Percentiles rank a stretch among this genome's conserved stretches.
These are phyloP conservation scores for Fragum fragum DNA, from an alignment of 2,888 invertebrate species.

Conservation along the genomic window DNA sequence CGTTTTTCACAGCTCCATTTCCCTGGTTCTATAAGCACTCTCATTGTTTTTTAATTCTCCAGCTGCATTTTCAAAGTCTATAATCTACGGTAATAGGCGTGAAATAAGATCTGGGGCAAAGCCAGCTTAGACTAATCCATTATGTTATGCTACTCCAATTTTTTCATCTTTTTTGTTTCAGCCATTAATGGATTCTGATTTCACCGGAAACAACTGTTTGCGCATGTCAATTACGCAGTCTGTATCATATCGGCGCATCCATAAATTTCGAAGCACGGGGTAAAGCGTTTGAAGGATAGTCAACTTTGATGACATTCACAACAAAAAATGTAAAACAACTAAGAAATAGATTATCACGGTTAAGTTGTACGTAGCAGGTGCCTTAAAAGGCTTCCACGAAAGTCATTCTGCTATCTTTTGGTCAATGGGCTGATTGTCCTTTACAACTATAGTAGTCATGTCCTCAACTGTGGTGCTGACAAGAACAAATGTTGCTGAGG, in stretches of 20 bases:
- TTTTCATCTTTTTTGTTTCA: constrained; percentile 11
- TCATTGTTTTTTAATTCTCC: neutral
- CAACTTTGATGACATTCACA: constrained; percentile 8
- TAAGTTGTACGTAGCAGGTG: too few species aligned
- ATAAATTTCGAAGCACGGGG: neutral
- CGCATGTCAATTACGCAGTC: constrained; percentile 38
- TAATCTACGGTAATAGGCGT: too few species aligned
- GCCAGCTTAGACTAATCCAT: neutral
- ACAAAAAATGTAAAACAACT: neutral
- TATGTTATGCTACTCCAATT: neutral
- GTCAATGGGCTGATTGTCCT: neutral
- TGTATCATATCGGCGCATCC: neutral
- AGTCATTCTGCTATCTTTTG: too few species aligned
- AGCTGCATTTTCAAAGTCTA: neutral
- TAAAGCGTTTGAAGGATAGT: constrained; percentile 36
- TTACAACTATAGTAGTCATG: constrained; percentile 32
- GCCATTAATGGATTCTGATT: constrained; percentile 35
- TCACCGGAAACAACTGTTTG: neutral
- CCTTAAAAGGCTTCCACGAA: too few species aligned
- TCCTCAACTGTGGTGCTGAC: constrained; percentile 64
- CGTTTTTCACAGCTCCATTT: constrained; percentile 15
- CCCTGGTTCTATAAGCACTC: neutral
- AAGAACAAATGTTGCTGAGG: constrained; percentile 41
- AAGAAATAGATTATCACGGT: too few species aligned
- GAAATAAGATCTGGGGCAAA: too few species aligned